These are phyloP conservation scores for Chouioia cunea DNA, from an alignment of 2,888 invertebrate genomes.

Conservation along the genomic window DNA sequence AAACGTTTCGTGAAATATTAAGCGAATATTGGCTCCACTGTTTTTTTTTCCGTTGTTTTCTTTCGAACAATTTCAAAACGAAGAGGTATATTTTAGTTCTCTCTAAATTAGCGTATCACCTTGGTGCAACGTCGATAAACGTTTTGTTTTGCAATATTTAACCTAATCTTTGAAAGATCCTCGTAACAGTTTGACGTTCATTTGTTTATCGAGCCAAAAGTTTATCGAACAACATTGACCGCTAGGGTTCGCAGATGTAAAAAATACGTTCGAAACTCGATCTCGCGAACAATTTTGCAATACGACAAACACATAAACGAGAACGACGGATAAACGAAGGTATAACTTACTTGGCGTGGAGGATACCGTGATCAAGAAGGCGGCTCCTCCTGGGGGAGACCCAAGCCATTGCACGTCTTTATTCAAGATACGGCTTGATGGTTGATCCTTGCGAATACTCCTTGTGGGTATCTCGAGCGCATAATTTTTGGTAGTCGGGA, in stretches of 20 bases:
- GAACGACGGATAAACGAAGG: neutral
- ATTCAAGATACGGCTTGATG: constrained; percentile 65
- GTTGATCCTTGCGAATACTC: constrained; percentile 74
- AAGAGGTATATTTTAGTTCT: too few relatives aligned
- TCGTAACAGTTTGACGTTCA: constrained; percentile 1
- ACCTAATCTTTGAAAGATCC: too few relatives aligned
- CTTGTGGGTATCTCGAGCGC: constrained; percentile 75
- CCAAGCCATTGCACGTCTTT: constrained; percentile 75
- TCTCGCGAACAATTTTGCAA: constrained; percentile 14
- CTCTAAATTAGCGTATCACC: too few relatives aligned
- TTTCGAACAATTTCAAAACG: too few relatives aligned
- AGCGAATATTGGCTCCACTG: too few relatives aligned
- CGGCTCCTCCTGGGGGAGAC: constrained; percentile 75
- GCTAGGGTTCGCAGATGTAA: constrained; percentile 43
- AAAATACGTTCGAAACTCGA: constrained; percentile 22
- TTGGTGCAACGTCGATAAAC: too few relatives aligned
- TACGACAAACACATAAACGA: constrained; percentile 31
- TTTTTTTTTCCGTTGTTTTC: too few relatives aligned
- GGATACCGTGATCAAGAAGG: constrained; percentile 79
- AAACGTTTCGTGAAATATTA: too few relatives aligned
- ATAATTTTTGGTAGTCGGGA: constrained; percentile 76
- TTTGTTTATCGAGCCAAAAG: constrained; percentile 20
- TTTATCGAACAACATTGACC: constrained; percentile 18
- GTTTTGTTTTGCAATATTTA: too few relatives aligned
- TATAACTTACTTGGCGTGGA: constrained; percentile 81